Percentiles rank a stretch among this genome's conserved stretches.
Conservation (phyloP, 2,888 invertebrate species). For the Drosophila limbata region DNA sequence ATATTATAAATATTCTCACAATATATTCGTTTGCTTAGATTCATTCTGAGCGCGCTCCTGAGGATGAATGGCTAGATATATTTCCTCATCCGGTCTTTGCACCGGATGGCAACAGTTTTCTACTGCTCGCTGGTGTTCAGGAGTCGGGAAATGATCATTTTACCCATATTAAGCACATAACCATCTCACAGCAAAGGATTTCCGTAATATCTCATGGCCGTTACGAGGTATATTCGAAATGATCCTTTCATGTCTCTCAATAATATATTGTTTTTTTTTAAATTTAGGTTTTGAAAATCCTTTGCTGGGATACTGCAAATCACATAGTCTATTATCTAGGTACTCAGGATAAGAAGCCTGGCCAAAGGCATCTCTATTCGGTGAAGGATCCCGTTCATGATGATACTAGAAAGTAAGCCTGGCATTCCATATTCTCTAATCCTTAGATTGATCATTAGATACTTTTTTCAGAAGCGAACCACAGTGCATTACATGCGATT, state of each 20-base stretch:
- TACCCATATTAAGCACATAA: conserved; percentile 95
- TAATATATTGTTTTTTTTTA: neutral
- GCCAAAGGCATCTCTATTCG: conserved; percentile 95
- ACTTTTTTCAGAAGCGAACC: conserved; percentile 87
- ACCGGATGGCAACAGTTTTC: conserved; percentile 93
- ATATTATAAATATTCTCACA: neutral
- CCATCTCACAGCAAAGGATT: conserved; percentile 92
- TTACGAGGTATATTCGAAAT: conserved; percentile 89
- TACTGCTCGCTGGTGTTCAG: conserved; percentile 92
- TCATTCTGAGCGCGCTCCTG: conserved; percentile 93
- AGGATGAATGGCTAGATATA: conserved; percentile 94
- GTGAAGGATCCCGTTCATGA: conserved; percentile 91
- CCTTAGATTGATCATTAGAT: neutral
- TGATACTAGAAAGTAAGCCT: conserved; percentile 87
- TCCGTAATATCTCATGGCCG: conserved; percentile 94
- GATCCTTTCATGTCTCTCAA: neutral
- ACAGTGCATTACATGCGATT: conserved; percentile 94
- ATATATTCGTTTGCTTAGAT: conserved; percentile 86
- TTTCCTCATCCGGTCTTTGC: conserved; percentile 94
- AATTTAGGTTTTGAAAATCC: conserved; percentile 87
- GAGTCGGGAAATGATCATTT: conserved; percentile 94
- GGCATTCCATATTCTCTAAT: neutral
- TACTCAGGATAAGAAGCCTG: conserved; percentile 92
- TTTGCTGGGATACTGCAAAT: conserved; percentile 93
- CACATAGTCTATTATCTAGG: conserved; percentile 92